A percentile compares a stretch with the other conserved stretches of the same genome.
Evolutionary conservation across 2,797 vertebrate genomes (phyloP).

Genomic region (Danio choprae): DNA sequence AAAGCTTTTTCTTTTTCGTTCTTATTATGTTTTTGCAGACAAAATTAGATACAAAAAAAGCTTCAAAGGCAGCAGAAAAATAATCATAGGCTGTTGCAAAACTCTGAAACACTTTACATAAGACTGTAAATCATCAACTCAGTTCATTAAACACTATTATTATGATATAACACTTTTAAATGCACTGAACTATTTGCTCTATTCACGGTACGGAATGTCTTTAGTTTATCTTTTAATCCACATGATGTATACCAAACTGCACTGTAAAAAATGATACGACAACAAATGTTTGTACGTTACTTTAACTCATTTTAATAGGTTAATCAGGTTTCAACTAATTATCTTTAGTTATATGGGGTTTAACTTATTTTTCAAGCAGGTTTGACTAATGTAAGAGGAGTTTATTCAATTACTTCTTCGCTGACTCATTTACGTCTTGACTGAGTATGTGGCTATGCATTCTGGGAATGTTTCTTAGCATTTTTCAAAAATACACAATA

Average conservation of each 20-base stretch:
- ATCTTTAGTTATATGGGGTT: too few species aligned
- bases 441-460: neutral
- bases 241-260: too few species aligned
- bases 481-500: too few species aligned
- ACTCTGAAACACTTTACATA: neutral
- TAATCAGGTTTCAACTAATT: too few species aligned
- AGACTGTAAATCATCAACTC: neutral
- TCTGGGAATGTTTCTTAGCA: neutral
- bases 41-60: conserved; percentile 6
- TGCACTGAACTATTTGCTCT: neutral
- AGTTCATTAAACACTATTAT: conserved; percentile 1
- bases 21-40: conserved; percentile 1
- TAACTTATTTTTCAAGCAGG: too few species aligned
- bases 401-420: too few species aligned
- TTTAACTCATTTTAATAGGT: too few species aligned
- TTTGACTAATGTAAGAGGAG: too few species aligned
- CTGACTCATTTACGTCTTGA: neutral
- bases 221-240: neutral
- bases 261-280: too few species aligned
- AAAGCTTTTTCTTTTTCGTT: conserved; percentile 2
- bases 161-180: neutral
- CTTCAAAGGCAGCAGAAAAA: neutral
- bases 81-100: neutral
- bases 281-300: too few species aligned
- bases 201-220: neutral